These are phyloP conservation scores for Lathamus discolor DNA, from an alignment of 2,113 vertebrate species.

Conservation along the genomic window DNA sequence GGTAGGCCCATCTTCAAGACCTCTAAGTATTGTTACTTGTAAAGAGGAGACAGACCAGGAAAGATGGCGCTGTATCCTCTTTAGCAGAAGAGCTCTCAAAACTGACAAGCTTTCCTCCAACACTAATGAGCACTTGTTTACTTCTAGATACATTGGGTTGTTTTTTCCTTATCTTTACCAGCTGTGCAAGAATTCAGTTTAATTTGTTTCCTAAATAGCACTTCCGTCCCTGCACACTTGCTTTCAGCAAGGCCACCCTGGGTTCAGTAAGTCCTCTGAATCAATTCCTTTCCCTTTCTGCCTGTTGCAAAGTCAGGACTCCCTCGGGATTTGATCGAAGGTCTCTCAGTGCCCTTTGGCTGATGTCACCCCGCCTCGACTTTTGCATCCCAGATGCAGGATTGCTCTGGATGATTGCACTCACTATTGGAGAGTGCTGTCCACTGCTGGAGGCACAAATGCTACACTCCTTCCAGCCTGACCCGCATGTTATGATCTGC, in stretches of 20 bases:
- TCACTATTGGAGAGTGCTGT: neutral
- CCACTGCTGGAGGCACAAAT: neutral
- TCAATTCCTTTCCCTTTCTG: neutral
- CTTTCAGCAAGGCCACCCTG: neutral
- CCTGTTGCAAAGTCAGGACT: accelerated
- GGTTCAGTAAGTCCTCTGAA: neutral
- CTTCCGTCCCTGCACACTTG: neutral
- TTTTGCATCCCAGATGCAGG: neutral
- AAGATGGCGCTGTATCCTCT: neutral
- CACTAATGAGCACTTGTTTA: neutral
- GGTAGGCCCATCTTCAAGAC: neutral
- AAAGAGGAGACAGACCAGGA: neutral
- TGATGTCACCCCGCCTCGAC: accelerated
- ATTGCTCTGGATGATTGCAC: neutral
- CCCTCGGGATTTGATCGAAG: neutral
- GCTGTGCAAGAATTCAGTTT: neutral
- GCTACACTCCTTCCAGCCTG: neutral
- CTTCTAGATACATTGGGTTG: neutral
- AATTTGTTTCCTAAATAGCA: neutral
- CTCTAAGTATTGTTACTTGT: neutral
- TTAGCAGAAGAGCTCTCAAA: neutral
- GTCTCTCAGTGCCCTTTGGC: neutral
- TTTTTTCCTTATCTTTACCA: neutral
- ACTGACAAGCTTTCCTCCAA: neutral
- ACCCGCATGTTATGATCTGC: accelerated